Percentiles rank a stretch among this genome's conserved stretches.
These are phyloP conservation scores for Corydoras maculifer DNA, from an alignment of 2,113 vertebrate species.

Conservation along the genomic window DNA sequence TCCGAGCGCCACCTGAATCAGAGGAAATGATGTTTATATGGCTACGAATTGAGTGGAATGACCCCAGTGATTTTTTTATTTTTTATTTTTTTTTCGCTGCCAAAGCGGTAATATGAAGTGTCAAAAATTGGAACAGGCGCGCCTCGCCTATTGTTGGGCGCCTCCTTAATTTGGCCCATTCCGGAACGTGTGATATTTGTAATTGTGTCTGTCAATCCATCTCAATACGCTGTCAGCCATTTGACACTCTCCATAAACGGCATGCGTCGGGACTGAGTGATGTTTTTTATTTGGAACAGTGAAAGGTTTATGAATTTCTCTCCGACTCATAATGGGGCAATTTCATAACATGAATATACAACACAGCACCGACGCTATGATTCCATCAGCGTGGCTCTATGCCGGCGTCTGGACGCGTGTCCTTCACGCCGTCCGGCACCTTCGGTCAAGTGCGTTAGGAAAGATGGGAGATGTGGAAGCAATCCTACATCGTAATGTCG, in stretches of 20 bases:
- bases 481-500: too few relatives aligned
- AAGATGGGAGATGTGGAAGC: too few relatives aligned
- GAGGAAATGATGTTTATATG: constrained; percentile 35
- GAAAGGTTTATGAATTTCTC: constrained; percentile 37
- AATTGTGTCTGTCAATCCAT: constrained; percentile 49
- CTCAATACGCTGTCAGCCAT: constrained; percentile 30
- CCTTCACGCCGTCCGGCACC: too few relatives aligned
- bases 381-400: neutral
- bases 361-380: neutral
- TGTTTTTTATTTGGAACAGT: constrained; percentile 27
- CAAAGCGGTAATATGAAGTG: constrained; percentile 28
- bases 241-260: constrained; percentile 38
- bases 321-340: constrained; percentile 10
- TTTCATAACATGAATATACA: constrained; percentile 26
- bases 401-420: neutral
- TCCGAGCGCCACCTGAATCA: constrained; percentile 14
- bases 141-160: constrained; percentile 33
- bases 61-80: constrained; percentile 21
- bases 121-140: constrained; percentile 34
- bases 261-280: constrained; percentile 16
- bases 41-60: constrained; percentile 29
- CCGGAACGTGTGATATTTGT: constrained; percentile 39
- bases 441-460: too few relatives aligned
- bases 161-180: constrained; percentile 40
- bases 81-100: constrained; percentile 23